Base-by-base conservation (phyloP, 1,140 invertebrate genomes). In the Drosophila nannoptera region DNA sequence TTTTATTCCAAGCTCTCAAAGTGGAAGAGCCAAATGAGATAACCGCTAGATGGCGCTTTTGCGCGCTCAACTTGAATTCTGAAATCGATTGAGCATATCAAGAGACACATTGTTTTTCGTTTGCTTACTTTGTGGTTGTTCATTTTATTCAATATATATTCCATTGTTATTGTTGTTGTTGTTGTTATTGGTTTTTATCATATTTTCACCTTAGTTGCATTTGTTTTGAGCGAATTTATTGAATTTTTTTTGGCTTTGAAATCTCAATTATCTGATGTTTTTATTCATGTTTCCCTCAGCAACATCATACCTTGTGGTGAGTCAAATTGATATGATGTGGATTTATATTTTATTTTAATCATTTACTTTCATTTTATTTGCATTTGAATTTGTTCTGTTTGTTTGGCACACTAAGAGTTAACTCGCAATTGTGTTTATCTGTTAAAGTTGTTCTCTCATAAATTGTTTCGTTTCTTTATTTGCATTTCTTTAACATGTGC, bases 401-500 rank as follows among this genome's bases (percentile, higher is more conserved):
- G 71, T 82, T 82, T 78, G 78, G 78, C 78, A 82, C 78, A 78
- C 63, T 75, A 62, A 69, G 82, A 64, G 63, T 48, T 33, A 68
- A 56, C 66, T 78, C 45, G 62, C 69, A 68, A 56, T 70, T 69
- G 38, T 65, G 63, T 50, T 61, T 36, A 31, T 45, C 12, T 14
- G 12, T 22, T 45, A 40, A 16, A 12, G 36, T 16, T 31, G 52
- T 62, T 58, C 49, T 40, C 53, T 56, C 67, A 35, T 42, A 31
- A 48, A 61, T 60, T 53, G 33, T 68, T 71, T 76, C 59, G 12
- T 70, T 45, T 64, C 53, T 61, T 78, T 75, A 69, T 75, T 83
- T 82, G 66, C 75, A 48, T 12, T 63, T 83, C 64, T 69, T 82
- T 82, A 82, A 83, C 78, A 83, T 75, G 75, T 82, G 78, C 75